Base-by-base conservation (phyloP, 2,113 vertebrate species). In the Periophthalmodon schlosseri region DNA sequence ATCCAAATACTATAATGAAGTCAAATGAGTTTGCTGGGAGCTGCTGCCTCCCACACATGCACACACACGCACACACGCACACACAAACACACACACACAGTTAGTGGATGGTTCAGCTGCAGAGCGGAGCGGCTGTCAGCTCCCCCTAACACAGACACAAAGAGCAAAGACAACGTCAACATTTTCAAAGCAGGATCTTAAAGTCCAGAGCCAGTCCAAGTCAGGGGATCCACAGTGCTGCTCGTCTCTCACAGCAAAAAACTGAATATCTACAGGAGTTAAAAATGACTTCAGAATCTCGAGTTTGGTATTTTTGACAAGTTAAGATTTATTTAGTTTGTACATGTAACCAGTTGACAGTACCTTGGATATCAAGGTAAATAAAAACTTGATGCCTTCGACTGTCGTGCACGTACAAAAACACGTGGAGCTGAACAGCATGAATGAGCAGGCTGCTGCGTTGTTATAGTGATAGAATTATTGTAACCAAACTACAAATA, bases 1-100 rank as follows among this genome's bases (percentile, higher is more conserved):
- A 33, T 34, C 28, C 60, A 63, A 60, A 34, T 63, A 28, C 23
- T 60, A 20, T 63, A 63, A 33, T 63, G 60, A 63, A 63, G 28
- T 63, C 13, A 63, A 63, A 63, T 63, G 60, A 63, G 28, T 63
- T 63, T 36, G 13, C 60, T 28, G 13, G 10, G 54, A 15, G 23
- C 24, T 15, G 21, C 12, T 16, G 24, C 28, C 60, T 36, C 60
- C 58, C 75, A 63, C 60, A 63, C 16, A 63, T 28, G 9, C 24
- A 18, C 52, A 56, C 2, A 21, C 0, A 56, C 20, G n/a, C 12
- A 16, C 47, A 49, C 47, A 49, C 47, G 15, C 8, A 11, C 73
- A 63, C 60, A 63, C 28, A 63, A 28, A 8, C 14, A 14, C 23
- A 33, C 16, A 18, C 52, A 56, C 2, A 21, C 5, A 56, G n/a